Evolutionary conservation across 1,140 invertebrate species (phyloP), one percentile per base, ranked within the genome.

Genomic region (Dreissena rostriformis): DNA sequence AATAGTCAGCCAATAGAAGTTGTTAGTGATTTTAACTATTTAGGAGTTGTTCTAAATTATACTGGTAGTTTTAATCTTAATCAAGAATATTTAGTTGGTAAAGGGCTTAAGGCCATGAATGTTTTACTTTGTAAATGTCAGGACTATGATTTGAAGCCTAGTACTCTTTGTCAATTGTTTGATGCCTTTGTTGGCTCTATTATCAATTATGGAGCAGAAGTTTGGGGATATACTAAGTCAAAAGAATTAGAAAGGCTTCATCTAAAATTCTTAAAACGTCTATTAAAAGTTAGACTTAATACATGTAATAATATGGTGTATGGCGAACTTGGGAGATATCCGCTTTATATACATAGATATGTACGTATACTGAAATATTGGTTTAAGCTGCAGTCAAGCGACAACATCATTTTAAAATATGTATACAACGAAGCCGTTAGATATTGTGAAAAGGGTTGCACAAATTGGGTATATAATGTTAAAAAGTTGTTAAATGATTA

Each of bases 1-100:
- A 70, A 71, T 70, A 66, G 82, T 15, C 17, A 71, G 28, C 8
- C 10, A 67, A 77, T 84, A 19, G 65, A 84, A n/a, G 28, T 71
- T n/a, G 57, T 66, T 65, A 29, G 76, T 28, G 15, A 71, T 51
- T 84, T 84, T 76, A 76, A 71, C 39, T 81, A 76, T 76, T 29
- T 84, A 65, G 76, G 82, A 19, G 29, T 53, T n/a, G 22, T 77
- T 19, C 63, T 84, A 26, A 78, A 84, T 53, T 73, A 74, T 67
- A 84, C 29, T 24, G 82, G 75, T 0, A 72, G 19, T 57, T 84
- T 84, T 78, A 22, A 17, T 28, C 17, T 71, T 11, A 78, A 72
- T 24, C 24, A 65, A 51, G 52, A 73, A 65, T 49, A 65, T 28
- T 66, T 78, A 49, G n/a, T 24, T 8, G 57, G 28, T 14, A 75